phyloP scores from a whole-genome alignment of 1,140 invertebrate genomes.

The Caenorhabditis tropicalis region DNA sequence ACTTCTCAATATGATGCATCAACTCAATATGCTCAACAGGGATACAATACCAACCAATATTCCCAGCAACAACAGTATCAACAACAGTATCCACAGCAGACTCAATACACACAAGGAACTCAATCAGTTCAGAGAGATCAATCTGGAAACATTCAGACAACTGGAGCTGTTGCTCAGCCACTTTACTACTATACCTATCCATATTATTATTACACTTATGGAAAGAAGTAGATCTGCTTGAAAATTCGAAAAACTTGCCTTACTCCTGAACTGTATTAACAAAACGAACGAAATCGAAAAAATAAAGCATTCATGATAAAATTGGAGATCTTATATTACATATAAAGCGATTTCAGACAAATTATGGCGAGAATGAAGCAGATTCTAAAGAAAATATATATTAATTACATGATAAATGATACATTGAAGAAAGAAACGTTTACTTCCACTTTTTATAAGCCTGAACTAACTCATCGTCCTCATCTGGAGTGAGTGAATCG shows the following conservation, averaged over 20 bases:
- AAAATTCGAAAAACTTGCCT: background rate
- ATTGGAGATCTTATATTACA: background rate
- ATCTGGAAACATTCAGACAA: background rate
- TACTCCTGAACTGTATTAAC: too few species aligned
- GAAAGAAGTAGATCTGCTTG: constrained; percentile 15
- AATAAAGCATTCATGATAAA: background rate
- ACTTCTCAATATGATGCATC: background rate
- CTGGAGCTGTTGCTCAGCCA: background rate
- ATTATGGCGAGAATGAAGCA: background rate
- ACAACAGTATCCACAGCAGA: background rate
- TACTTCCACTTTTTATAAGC: constrained; percentile 21
- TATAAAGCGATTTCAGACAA: background rate
- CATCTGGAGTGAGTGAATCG: background rate
- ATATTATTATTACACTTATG: constrained; percentile 42
- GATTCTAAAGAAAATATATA: background rate
- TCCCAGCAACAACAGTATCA: constrained; percentile 17
- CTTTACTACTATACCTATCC: constrained; percentile 42
- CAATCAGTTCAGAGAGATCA: constrained; percentile 13
- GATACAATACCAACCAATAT: background rate
- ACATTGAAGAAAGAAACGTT: background rate
- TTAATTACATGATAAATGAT: background rate
- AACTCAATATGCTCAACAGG: constrained; percentile 25
- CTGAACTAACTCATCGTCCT: constrained; percentile 5
- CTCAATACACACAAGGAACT: constrained; percentile 6
- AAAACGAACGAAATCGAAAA: background rate